Evolutionary conservation across 2,797 vertebrate genomes (phyloP), one percentile per base, ranked within the genome.

Genomic region (Sebastes trivittatus): DNA sequence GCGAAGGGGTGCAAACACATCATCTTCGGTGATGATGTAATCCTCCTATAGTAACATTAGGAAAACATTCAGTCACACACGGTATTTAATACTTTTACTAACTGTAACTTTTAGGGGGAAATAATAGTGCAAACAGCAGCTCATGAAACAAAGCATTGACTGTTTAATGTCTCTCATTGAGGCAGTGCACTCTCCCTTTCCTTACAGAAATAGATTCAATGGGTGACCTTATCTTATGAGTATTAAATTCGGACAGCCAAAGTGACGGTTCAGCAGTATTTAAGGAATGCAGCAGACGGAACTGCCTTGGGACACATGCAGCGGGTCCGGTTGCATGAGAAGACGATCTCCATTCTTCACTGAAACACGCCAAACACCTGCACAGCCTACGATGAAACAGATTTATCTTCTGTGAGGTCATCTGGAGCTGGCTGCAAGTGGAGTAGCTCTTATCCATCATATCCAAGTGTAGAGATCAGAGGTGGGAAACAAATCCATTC

Each of bases 1-100:
- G 73, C 98, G 97, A 29, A 99, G 96, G 38, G 98, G 97, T 29
- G 99, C 88, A 23, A 96, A 92, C 72, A 97, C 97, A 74, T 98
- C 97, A 83, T 98, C 98, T 86, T 98, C 96, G 46, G 97, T 97
- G 89, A 98, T 97, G 93, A 99, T 96, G 83, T 99, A 99, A 95
- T 99, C 98, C 84, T 98, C 98, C 98, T 99, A 88, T 34, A 84
- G 88, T 58, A 73, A 77, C 29, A 72, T 8, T 7, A 36, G 27
- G 1, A 73, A 25, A 55, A 34, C 65, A 58, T 20, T 38, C 55
- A 68, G 52, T 85, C 61, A 83, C 63, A 54, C 38, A 23, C 0
- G 0, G 7, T 56, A 16, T 36, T 64, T 58, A 3, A 8, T 8
- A 32, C 18, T 65, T 58, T 29, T 29, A 58, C 49, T 36, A 69